phyloP scores from a whole-genome alignment of 1,140 invertebrate genomes.

The Fopius arisanus region DNA sequence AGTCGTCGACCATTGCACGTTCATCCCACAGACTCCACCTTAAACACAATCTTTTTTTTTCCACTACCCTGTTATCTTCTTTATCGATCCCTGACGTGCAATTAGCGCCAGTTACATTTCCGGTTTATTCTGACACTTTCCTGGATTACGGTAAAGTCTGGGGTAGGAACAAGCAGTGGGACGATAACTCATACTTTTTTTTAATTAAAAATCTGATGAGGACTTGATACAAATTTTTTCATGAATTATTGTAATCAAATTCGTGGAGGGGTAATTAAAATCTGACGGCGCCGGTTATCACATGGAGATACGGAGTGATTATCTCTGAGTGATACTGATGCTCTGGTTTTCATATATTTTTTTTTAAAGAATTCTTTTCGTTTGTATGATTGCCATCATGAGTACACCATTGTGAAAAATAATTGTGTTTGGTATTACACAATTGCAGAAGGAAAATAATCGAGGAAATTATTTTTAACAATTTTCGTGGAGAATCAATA shows the following conservation, averaged over 20 bases:
- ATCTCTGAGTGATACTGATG: neutral
- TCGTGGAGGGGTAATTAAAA: neutral
- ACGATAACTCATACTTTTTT: neutral
- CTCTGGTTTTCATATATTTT: neutral
- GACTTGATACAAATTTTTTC: neutral
- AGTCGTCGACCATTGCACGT: neutral
- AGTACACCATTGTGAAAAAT: no score
- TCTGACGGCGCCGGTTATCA: neutral
- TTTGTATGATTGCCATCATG: no score
- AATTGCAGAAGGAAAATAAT: no score
- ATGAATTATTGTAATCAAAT: neutral
- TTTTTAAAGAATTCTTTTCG: no score
- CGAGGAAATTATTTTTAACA: no score
- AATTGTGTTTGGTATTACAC: no score
- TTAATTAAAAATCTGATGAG: neutral
- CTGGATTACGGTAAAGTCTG: neutral
- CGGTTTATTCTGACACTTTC: neutral
- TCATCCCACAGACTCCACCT: neutral
- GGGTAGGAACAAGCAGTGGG: neutral
- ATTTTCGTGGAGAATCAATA: no score
- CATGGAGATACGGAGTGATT: neutral
- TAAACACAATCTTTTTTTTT: neutral
- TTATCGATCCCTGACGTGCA: neutral
- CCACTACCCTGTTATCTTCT: neutral
- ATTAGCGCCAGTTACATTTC: neutral